A percentile compares a stretch with the other conserved stretches of the same genome.
phyloP scores from a whole-genome alignment of 35 echinoderm and acorn worm genomes.

The Heliocidaris tuberculata region DNA sequence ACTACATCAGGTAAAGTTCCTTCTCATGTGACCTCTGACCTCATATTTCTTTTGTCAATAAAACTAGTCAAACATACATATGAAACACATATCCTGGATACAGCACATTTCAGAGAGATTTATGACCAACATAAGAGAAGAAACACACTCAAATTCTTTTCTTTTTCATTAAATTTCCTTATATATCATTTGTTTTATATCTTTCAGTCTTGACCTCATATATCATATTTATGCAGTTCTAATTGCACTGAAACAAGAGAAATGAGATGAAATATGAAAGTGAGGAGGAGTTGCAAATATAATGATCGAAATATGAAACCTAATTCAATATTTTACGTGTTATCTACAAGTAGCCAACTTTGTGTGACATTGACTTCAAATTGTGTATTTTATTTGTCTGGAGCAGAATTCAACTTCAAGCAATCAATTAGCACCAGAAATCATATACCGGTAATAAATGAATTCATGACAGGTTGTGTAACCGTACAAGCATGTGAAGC shows the following conservation, averaged over 20 bases:
- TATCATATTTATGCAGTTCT: background rate
- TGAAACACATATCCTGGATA: conserved; percentile 2
- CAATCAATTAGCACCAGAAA: background rate
- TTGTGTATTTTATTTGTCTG: background rate
- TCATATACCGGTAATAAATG: background rate
- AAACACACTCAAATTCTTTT: background rate
- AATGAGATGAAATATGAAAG: background rate
- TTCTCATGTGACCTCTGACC: background rate
- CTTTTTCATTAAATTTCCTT: background rate
- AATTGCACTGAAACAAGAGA: background rate
- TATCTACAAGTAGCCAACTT: background rate
- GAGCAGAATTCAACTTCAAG: background rate
- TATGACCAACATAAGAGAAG: background rate
- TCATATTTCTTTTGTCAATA: conserved; percentile 13
- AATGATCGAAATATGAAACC: background rate
- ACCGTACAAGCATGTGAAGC: too few species aligned
- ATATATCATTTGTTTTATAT: background rate
- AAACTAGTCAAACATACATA: background rate
- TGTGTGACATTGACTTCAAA: background rate
- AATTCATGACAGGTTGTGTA: background rate
- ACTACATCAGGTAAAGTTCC: background rate
- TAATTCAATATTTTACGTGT: background rate
- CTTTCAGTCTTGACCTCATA: background rate
- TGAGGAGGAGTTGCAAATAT: background rate
- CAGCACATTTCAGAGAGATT: background rate